Base-by-base conservation (phyloP, 2,113 vertebrate species). In the Pangasianodon gigas region DNA sequence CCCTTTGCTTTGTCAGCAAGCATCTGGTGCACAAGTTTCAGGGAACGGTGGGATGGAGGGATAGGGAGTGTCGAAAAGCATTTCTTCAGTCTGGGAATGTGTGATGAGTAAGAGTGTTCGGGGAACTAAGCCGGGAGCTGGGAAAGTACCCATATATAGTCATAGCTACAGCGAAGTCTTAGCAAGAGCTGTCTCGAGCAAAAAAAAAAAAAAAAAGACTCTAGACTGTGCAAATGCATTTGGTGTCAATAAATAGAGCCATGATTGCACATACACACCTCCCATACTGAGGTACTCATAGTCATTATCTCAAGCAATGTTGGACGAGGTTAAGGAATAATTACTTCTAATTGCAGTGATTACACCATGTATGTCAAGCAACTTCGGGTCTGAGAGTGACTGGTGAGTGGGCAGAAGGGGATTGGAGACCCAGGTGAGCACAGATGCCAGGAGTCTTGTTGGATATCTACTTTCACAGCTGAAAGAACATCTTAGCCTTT, bases 31-130 rank as follows among this genome's bases (percentile, higher is more conserved):
- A 89, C 18, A 46, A 80, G 13, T 85, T 86, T 87, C 37, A 84
- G 88, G 84, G 89, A 82, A 62, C 9, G 82, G 21, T 29, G 41
- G 24, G 56, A 62, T 44, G 56, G 37, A 75, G 48, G 46, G 85
- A 67, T 37, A 65, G 80, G 2, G 58, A 89, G 86, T 14, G 37
- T 67, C 83, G 32, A 41, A 90, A 92, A 87, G 62, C 29, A 86
- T 92, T 88, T 92, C 79, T 92, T 41, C 81, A 37, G 90, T 93
- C 92, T 91, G 88, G 84, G 92, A 92, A 93, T 92, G 89, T 86
- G 87, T 87, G 80, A 84, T 88, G 89, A 91, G 87, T 87, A 90
- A 88, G 87, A 87, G 79, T 48, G 89, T 89, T 84, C 37, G 19
- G 87, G 83, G 84, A 88, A 89, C 56, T 82, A 62, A 84, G 86